Conservation (phyloP, 2,888 invertebrate genomes). For the Antheraea yamamai region DNA sequence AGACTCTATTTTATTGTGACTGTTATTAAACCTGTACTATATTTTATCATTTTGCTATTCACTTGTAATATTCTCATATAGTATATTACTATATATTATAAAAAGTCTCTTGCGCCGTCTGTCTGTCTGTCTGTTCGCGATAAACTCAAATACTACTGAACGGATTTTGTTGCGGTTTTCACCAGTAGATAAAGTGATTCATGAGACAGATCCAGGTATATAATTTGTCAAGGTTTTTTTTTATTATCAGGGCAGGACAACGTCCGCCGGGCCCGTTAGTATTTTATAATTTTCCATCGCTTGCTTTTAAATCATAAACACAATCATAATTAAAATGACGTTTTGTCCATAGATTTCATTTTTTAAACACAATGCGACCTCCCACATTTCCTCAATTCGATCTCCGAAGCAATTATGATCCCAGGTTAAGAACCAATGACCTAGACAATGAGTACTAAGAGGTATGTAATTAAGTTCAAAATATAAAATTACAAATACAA, state of each 20-base stretch:
- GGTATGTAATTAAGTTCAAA: background rate
- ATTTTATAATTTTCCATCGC: background rate
- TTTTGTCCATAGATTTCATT: background rate
- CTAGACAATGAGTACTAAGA: background rate
- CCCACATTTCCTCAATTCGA: no score
- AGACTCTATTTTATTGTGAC: background rate
- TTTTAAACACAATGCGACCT: background rate
- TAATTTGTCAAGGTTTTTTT: no score
- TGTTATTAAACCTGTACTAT: background rate
- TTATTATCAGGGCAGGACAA: no score
- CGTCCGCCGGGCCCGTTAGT: no score
- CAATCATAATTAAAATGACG: background rate
- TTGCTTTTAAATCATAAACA: background rate
- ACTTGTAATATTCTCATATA: background rate
- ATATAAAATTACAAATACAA: background rate
- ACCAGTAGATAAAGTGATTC: no score
- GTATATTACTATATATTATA: no score
- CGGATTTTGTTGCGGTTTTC: no score
- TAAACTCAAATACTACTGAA: no score
- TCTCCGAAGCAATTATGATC: no score
- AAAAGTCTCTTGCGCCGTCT: no score
- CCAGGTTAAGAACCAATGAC: background rate
- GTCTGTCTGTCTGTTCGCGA: no score
- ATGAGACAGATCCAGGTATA: no score
- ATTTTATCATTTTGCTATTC: background rate